Base-by-base conservation (phyloP, 2,888 invertebrate species). In the Sceliomorpha sp. region DNA sequence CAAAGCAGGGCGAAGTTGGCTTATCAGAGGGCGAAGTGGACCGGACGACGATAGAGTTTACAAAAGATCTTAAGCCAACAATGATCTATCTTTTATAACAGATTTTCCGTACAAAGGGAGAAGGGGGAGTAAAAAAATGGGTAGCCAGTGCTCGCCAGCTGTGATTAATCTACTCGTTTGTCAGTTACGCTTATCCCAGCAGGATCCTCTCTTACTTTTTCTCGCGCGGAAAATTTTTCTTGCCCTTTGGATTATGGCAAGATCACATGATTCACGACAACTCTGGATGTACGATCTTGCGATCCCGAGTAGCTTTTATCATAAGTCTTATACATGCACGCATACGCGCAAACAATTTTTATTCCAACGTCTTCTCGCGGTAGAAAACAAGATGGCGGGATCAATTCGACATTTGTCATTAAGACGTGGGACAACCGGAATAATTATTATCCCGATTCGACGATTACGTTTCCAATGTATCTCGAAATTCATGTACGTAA, bases 131-230 rank as follows among this genome's bases (percentile, higher is more conserved):
- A 50, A 75, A 73, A 77, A 73, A 73, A 64, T 60, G 62, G 45
- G 34, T 31, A 71, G 58, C 63, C 64, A 64, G 69, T 69, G 70
- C 56, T 62, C 67, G 64, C 56, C 59, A 51, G 70, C 64, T 63
- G 75, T 76, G 76, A 80, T 78, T 79, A 80, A 81, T 80, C 74
- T 74, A 75, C 76, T 81, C 75, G 76, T 79, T 80, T 80, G 80
- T 79, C 78, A 77, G 76, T 56, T 63, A 62, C 70, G 70, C 69
- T 76, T 78, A 77, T 75, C 70, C 74, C 56, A 36, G 60, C 37
- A 42, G 62, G 56, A 63, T 68, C 66, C 67, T 36, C 51, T 70
- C 53, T 31, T 48, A 47, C 60, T 51, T 58, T 66, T 47, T 42
- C 51, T 47, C 45, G 47, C 32, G 37, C 51, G 58, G 58, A 64